phyloP scores from a whole-genome alignment of 2,113 vertebrate species.

The Copsychus sechellarum region DNA sequence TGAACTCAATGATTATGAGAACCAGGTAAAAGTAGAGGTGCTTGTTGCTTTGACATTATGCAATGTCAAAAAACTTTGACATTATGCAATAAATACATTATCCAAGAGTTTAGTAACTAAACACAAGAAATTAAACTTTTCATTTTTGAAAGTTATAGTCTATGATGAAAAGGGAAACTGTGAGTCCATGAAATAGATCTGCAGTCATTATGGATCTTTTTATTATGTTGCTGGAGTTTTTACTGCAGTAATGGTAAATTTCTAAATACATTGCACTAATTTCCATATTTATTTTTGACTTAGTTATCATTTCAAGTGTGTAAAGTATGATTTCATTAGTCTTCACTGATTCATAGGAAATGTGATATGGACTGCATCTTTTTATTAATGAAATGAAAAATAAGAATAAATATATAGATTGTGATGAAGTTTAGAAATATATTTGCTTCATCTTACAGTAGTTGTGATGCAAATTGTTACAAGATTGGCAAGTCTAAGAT shows the following conservation, averaged over 20 bases:
- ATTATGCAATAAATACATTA: neutral
- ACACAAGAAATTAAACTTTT: neutral
- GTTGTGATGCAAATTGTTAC: neutral
- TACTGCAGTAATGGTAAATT: neutral
- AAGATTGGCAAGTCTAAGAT: neutral
- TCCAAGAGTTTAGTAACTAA: neutral
- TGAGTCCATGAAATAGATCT: neutral
- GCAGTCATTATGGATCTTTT: neutral
- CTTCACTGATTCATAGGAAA: constrained; percentile 12
- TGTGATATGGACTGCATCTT: neutral
- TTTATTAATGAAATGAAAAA: constrained; percentile 21
- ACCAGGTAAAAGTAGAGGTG: neutral
- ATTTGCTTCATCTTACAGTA: neutral
- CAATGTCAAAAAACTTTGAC: neutral
- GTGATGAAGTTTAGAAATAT: neutral
- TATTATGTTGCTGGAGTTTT: neutral
- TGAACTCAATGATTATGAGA: neutral
- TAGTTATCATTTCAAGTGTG: neutral
- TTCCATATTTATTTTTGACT: neutral
- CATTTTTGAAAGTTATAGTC: neutral
- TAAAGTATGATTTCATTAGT: neutral
- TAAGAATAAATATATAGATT: neutral
- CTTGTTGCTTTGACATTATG: neutral
- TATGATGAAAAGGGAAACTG: neutral
- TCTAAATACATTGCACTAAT: constrained; percentile 4